Conservation (phyloP, 2,888 invertebrate species). For the Macrosiphum euphorbiae region DNA sequence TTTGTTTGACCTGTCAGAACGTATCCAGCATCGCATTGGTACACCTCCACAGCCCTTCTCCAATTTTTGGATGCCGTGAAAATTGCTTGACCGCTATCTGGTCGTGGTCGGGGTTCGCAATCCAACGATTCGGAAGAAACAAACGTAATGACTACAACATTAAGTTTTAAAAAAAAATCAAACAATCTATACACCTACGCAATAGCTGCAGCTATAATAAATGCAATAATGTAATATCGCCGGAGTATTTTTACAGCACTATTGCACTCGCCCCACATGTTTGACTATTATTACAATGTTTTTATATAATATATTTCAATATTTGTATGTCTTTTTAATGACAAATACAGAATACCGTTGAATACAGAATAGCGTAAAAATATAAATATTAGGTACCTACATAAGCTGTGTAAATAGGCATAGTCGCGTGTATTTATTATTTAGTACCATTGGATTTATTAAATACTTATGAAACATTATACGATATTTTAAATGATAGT, state of each 20-base stretch:
- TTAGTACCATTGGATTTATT: background rate
- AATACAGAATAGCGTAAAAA: background rate
- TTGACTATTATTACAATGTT: background rate
- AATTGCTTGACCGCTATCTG: slow-evolving; percentile 36
- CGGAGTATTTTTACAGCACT: background rate
- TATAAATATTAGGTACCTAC: background rate
- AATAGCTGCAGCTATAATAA: background rate
- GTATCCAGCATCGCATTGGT: slow-evolving; percentile 50
- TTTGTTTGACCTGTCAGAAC: slow-evolving; percentile 42
- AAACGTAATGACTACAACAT: background rate
- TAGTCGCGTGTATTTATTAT: background rate
- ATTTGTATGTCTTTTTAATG: background rate
- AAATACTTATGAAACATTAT: background rate
- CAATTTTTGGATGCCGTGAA: slow-evolving; percentile 58
- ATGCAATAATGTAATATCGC: background rate
- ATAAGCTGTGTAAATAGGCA: background rate
- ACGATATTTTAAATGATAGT: background rate
- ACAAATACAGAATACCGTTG: background rate
- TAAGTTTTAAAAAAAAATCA: background rate
- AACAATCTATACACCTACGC: background rate
- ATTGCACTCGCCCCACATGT: background rate
- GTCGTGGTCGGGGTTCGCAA: slow-evolving; percentile 35
- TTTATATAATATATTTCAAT: background rate
- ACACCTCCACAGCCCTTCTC: slow-evolving; percentile 54
- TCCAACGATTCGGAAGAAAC: background rate